Conservation (phyloP, 1,140 invertebrate species). For the Panonychus citri region DNA sequence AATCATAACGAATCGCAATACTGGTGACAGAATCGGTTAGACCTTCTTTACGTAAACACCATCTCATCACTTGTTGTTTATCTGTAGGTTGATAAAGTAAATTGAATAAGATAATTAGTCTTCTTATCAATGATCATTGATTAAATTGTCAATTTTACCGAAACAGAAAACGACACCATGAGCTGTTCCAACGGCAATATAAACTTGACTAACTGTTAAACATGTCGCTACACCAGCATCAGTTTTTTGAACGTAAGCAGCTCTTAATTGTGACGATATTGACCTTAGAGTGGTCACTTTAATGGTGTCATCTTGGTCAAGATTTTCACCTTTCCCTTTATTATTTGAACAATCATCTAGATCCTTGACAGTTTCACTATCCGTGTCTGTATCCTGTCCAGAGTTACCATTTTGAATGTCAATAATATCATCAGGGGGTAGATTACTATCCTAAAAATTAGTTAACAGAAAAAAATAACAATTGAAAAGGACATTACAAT, state of each 20-base stretch:
- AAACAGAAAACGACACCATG: slow-evolving; percentile 75
- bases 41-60: slow-evolving; percentile 38
- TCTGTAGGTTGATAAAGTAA: slow-evolving; percentile 16
- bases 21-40: slow-evolving; percentile 43
- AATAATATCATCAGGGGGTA: too few species aligned
- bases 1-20: slow-evolving; percentile 63
- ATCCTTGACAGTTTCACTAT: neutral
- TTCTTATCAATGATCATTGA: neutral
- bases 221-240: slow-evolving; percentile 67
- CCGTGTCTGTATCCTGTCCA: neutral
- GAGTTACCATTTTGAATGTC: too few species aligned
- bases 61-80: slow-evolving; percentile 37
- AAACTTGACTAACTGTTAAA: slow-evolving; percentile 19
- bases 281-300: slow-evolving; percentile 34
- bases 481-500: too few species aligned
- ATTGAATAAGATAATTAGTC: slow-evolving; percentile 15
- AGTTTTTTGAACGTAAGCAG: slow-evolving; percentile 48
- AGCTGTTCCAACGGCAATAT: slow-evolving; percentile 66
- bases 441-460: too few species aligned
- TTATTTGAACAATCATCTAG: too few species aligned
- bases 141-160: slow-evolving; percentile 33
- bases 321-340: neutral
- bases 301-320: slow-evolving; percentile 17
- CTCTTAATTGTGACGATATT: slow-evolving; percentile 57
- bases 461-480: too few species aligned